These are phyloP conservation scores for Ephestia elutella DNA, from an alignment of 1,140 invertebrate genomes.

Conservation along the genomic window DNA sequence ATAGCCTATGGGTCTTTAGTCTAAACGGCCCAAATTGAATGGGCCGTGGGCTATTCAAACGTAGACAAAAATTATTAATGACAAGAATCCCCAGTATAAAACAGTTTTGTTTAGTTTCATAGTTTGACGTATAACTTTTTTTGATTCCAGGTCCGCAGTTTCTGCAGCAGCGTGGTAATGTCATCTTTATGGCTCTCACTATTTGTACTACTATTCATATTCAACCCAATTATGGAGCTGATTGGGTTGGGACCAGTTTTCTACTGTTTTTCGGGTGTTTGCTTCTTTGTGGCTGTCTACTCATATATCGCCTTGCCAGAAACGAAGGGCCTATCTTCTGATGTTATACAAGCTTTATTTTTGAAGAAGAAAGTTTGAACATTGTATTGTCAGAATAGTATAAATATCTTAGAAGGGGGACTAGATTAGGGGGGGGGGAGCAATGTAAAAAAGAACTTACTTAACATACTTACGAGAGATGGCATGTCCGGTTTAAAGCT, in stretches of 20 bases:
- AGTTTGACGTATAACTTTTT: background rate
- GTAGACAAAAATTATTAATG: no score
- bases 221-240: constrained; percentile 47
- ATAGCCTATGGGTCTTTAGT: no score
- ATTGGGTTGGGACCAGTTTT: constrained; percentile 49
- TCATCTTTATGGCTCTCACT: constrained; percentile 52
- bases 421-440: no score
- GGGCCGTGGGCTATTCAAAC: no score
- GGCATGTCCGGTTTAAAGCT: no score
- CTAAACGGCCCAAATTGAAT: no score
- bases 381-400: no score
- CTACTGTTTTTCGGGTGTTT: constrained; percentile 45
- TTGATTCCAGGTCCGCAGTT: constrained; percentile 44
- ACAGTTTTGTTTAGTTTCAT: no score
- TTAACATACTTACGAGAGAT: no score
- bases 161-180: constrained; percentile 52
- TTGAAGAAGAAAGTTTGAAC: constrained; percentile 33
- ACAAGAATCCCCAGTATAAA: no score
- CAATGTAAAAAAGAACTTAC: no score
- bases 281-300: constrained; percentile 43
- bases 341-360: constrained; percentile 53
- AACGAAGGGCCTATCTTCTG: constrained; percentile 54
- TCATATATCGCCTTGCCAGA: constrained; percentile 50
- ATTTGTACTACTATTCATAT: constrained; percentile 52
- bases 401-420: no score